Percentiles rank a stretch among this genome's conserved stretches.
Evolutionary conservation across 2,797 vertebrate species (phyloP).

Genomic region (Brachyrhaphis roseni): DNA sequence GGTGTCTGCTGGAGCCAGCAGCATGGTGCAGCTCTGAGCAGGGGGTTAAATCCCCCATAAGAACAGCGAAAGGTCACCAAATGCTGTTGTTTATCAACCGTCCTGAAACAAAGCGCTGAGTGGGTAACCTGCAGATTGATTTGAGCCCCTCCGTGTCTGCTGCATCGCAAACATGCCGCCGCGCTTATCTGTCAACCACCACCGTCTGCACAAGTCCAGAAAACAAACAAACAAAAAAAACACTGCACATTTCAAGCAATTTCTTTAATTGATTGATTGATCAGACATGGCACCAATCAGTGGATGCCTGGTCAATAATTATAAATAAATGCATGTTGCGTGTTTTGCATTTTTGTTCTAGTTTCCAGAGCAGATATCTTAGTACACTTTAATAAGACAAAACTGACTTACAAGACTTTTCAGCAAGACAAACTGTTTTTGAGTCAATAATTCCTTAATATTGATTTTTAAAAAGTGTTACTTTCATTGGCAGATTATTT

Average conservation of each 20-base stretch:
- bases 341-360: neutral
- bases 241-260: constrained; percentile 5
- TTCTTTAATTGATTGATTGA: neutral
- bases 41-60: constrained; percentile 80
- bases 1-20: constrained; percentile 66
- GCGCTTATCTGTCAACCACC: constrained; percentile 3
- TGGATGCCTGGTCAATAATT: neutral
- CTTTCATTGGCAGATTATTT: too few species aligned
- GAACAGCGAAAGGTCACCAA: constrained; percentile 84
- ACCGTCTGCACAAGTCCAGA: constrained; percentile 14
- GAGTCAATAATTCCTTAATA: too few species aligned
- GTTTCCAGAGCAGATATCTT: too few species aligned
- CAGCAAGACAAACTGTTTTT: too few species aligned
- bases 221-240: neutral
- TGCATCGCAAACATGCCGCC: constrained; percentile 26
- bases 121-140: constrained; percentile 64
- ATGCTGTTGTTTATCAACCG: constrained; percentile 81
- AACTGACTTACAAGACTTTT: too few species aligned
- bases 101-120: constrained; percentile 61
- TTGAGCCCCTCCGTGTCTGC: constrained; percentile 46
- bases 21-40: constrained; percentile 69
- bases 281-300: neutral
- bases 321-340: neutral
- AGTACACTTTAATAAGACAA: too few species aligned
- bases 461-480: too few species aligned